phyloP scores from a whole-genome alignment of 2,797 vertebrate genomes.

The Mormyrus hasselquistii region DNA sequence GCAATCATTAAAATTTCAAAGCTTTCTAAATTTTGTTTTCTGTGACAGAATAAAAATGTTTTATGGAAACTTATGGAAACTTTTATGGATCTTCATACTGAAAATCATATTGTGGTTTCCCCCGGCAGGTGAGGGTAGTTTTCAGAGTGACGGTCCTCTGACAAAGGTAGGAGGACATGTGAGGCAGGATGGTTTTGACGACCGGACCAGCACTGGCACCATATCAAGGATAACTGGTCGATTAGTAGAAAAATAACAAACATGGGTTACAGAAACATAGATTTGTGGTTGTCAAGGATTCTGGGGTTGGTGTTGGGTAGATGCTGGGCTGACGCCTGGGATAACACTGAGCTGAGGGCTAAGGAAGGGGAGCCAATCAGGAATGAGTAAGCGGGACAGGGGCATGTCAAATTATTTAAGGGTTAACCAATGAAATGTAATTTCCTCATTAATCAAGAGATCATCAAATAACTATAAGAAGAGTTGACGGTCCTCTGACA shows the following conservation, averaged over 20 bases:
- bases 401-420: neutral
- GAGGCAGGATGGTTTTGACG: neutral
- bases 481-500: neutral
- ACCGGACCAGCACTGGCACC: neutral
- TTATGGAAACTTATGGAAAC: too few species aligned
- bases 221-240: neutral
- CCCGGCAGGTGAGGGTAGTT: too few species aligned
- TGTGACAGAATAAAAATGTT: too few species aligned
- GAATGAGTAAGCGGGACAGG: neutral
- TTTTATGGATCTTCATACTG: too few species aligned
- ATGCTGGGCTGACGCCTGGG: neutral
- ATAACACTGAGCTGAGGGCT: neutral
- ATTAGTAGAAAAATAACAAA: neutral
- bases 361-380: neutral
- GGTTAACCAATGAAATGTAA: neutral
- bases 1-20: too few species aligned
- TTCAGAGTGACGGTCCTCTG: neutral
- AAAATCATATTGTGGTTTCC: neutral
- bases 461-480: neutral
- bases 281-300: neutral
- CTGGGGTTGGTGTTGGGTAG: neutral
- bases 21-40: too few species aligned
- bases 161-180: neutral
- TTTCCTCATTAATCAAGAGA: neutral
- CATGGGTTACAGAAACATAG: neutral